These are phyloP conservation scores for Camponotus fellah DNA, from an alignment of 2,888 invertebrate species.

Conservation along the genomic window DNA sequence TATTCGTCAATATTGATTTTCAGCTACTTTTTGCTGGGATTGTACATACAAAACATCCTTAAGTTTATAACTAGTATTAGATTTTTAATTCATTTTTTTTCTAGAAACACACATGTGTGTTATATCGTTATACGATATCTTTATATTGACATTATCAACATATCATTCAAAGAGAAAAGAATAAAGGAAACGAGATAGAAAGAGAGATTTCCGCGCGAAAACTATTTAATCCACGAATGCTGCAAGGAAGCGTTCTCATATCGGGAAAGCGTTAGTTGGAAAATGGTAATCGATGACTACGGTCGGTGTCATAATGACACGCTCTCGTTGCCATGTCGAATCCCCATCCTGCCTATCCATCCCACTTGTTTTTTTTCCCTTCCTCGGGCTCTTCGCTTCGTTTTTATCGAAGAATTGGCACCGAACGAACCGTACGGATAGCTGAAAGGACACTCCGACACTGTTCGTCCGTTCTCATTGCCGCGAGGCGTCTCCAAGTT, in stretches of 20 bases:
- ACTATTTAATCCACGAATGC: slow-evolving; percentile 34
- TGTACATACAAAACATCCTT: too few species aligned
- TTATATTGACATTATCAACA: background rate
- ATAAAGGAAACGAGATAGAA: slow-evolving; percentile 13
- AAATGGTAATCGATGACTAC: slow-evolving; percentile 49
- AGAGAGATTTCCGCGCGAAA: background rate
- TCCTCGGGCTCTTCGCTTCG: slow-evolving; percentile 17
- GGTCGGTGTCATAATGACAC: slow-evolving; percentile 40
- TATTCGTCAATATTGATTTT: too few species aligned
- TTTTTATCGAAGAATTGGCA: slow-evolving; percentile 73
- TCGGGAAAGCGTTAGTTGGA: slow-evolving; percentile 29
- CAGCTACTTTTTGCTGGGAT: too few species aligned
- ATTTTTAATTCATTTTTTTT: background rate
- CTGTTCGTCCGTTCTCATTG: slow-evolving; percentile 69
- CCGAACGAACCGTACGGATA: slow-evolving; percentile 58
- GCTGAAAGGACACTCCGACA: slow-evolving; percentile 66
- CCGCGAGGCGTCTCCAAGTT: slow-evolving; percentile 75
- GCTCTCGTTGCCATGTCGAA: slow-evolving; percentile 14
- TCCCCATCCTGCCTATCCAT: background rate
- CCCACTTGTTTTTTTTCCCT: background rate
- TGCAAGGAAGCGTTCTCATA: slow-evolving; percentile 24
- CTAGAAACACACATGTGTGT: background rate
- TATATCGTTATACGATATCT: background rate
- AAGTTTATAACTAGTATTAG: background rate
- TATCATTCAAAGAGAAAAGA: slow-evolving; percentile 7